Evolutionary conservation across 1,140 invertebrate genomes (phyloP).

Genomic region (Atta colombica): DNA sequence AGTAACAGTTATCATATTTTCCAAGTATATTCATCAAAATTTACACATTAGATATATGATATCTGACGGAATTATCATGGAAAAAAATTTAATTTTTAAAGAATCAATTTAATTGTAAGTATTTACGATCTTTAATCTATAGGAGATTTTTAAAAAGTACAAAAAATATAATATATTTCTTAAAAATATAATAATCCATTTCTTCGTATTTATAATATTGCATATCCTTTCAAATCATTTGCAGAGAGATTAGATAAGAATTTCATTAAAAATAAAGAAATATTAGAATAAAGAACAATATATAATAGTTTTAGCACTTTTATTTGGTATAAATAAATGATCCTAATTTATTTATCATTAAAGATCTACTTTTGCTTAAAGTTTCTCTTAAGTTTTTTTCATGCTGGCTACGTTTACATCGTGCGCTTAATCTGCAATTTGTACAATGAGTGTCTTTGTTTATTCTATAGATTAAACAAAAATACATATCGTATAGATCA

Average conservation of each 20-base stretch:
- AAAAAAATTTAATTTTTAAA: not conserved
- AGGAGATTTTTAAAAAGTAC: not conserved
- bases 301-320: not conserved
- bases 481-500: too few species aligned
- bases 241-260: not conserved
- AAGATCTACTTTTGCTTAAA: not conserved
- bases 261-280: not conserved
- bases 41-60: not conserved
- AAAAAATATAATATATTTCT: not conserved
- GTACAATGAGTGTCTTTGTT: too few species aligned
- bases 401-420: not conserved
- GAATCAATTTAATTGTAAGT: not conserved
- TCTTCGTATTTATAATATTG: not conserved
- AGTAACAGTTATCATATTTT: not conserved
- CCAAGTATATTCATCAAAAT: not conserved
- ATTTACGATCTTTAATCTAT: not conserved
- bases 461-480: too few species aligned
- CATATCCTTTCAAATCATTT: not conserved
- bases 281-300: not conserved
- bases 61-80: not conserved
- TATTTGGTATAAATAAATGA: not conserved
- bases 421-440: too few species aligned
- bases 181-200: not conserved
- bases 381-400: not conserved
- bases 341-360: not conserved